A percentile compares a stretch with the other conserved stretches of the same genome.
Conservation (phyloP, 2,797 vertebrate species). For the Catamblyrhynchus diadema region DNA sequence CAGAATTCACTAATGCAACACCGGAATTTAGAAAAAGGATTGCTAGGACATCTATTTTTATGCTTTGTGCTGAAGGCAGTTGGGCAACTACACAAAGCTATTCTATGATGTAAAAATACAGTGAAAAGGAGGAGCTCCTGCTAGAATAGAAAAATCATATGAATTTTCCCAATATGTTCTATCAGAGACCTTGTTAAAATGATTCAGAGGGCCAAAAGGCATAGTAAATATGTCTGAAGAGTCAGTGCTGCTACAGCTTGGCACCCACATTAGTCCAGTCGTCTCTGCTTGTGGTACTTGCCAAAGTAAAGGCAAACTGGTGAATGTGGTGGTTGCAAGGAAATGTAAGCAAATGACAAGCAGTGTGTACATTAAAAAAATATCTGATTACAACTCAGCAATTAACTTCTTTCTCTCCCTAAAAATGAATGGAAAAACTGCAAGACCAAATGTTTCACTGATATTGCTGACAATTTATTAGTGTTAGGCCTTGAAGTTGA, state of each 20-base stretch:
- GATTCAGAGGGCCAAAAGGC: not conserved
- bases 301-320: not conserved
- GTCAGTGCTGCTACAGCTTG: not conserved
- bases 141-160: not conserved
- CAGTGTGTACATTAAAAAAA: not conserved
- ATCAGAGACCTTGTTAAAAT: not conserved
- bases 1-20: not conserved
- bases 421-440: not conserved
- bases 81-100: not conserved
- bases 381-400: not conserved
- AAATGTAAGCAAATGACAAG: not conserved
- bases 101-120: not conserved
- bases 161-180: not conserved
- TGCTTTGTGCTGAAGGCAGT: not conserved
- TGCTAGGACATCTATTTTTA: not conserved
- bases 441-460: not conserved
- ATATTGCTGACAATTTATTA: not conserved
- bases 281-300: not conserved
- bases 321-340: rapidly evolving
- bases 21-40: not conserved
- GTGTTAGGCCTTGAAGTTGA: not conserved
- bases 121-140: not conserved
- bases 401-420: not conserved
- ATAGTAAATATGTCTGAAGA: not conserved
- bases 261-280: not conserved